phyloP scores from a whole-genome alignment of 1,140 invertebrate species.

The Drosophila ananassae region DNA sequence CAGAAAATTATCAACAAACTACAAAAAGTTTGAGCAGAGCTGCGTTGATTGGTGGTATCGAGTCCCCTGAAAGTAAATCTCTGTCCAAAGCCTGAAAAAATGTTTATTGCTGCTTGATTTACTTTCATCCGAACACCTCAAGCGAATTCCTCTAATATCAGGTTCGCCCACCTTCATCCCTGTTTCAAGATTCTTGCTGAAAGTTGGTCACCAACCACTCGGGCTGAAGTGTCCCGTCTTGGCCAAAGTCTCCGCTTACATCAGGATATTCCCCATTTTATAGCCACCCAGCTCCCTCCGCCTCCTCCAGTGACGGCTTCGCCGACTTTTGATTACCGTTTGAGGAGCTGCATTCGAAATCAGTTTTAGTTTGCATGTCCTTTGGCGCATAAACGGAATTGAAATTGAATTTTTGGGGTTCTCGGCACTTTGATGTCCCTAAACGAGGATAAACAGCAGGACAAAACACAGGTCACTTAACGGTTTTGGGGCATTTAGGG shows the following conservation, averaged over 20 bases:
- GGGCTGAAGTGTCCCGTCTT: conserved; percentile 21
- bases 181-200: conserved; percentile 5
- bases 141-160: conserved; percentile 8
- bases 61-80: background rate
- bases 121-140: background rate
- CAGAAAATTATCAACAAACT: conserved; percentile 66
- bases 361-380: conserved; percentile 79
- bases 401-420: conserved; percentile 64
- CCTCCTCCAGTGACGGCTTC: background rate
- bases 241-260: conserved; percentile 60
- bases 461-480: conserved; percentile 53
- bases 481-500: conserved; percentile 48
- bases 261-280: conserved; percentile 53
- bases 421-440: conserved; percentile 64
- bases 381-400: conserved; percentile 69
- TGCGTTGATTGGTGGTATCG: background rate
- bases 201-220: conserved; percentile 31
- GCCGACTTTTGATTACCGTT: conserved; percentile 48
- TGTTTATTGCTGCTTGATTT: conserved; percentile 1
- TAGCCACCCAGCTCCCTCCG: conserved; percentile 4
- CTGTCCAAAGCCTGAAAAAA: background rate
- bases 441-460: conserved; percentile 42
- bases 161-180: background rate
- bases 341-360: conserved; percentile 74
- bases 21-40: background rate